Base-by-base conservation (phyloP, 2,113 vertebrate species). In the Trichomycterus rosablanca region DNA sequence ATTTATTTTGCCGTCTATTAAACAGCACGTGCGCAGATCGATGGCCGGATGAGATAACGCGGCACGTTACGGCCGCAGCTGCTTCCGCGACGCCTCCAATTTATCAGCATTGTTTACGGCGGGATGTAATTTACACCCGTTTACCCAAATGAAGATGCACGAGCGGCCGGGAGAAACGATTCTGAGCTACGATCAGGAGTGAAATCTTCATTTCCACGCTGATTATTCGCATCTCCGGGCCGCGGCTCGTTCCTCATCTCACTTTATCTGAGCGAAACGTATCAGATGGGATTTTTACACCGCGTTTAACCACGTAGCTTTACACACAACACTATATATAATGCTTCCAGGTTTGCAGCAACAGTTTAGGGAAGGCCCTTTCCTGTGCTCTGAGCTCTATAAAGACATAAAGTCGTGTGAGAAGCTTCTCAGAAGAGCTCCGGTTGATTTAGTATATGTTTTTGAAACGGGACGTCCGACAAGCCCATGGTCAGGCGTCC, bases 131-230 rank as follows among this genome's bases (percentile, higher is more conserved):
- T 71, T 73, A 54, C 58, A 64, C 34, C 57, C 65, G 61, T 70
- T 83, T 74, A 72, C 68, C 76, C 55, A 74, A 80, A 77, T 60
- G 32, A 73, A 76, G 76, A 85, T 63, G 64, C 67, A 76, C 71
- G 74, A 59, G 54, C 26, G n/a, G n/a, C 24, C 32, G 34, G 34
- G 30, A 24, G 48, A 49, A 19, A 18, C 39, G 1, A 42, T 28
- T 57, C 39, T 18, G 23, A 43, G 42, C 8, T 7, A 12, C 23
- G 12, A 40, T 30, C 23, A 44, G 45, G 40, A 40, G 40, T 16
- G 7, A 58, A 58, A 37, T 50, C 49, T 54, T 48, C 37, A 59
- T 35, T 56, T 37, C 22, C 12, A 15, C 23, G 20, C 40, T 35
- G 7, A 40, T 65, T 64, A 48, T 45, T 37, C 15, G n/a, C 18